Conservation (phyloP, 2,888 invertebrate genomes). For the Microctonus aethiopoides region DNA sequence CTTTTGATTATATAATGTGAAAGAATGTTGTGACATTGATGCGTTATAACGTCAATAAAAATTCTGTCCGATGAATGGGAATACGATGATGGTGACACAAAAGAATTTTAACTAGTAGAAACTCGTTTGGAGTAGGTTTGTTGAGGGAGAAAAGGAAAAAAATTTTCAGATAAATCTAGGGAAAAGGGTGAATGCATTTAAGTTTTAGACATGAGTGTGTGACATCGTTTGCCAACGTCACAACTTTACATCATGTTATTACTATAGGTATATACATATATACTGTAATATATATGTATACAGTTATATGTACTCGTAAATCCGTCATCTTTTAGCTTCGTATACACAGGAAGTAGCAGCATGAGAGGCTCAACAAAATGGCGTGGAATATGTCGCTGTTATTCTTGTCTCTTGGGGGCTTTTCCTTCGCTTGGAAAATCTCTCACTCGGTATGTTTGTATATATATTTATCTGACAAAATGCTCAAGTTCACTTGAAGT, state of each 20-base stretch:
- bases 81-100: background rate
- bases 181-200: constrained; percentile 10
- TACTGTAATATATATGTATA: background rate
- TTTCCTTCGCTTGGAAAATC: background rate
- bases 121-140: background rate
- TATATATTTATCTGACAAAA: background rate
- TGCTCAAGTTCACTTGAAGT: background rate
- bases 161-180: background rate
- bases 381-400: constrained; percentile 43
- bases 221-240: constrained; percentile 41
- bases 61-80: background rate
- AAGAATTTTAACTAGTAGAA: background rate
- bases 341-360: background rate
- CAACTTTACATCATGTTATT: constrained; percentile 9
- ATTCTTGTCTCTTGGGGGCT: constrained; percentile 12
- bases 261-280: background rate
- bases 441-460: background rate
- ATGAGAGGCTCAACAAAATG: constrained; percentile 12
- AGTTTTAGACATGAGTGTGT: constrained; percentile 15
- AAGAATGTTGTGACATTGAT: background rate
- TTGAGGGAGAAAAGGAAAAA: background rate
- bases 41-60: background rate
- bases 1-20: background rate
- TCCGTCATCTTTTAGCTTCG: constrained; percentile 37
- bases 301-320: constrained; percentile 45